phyloP scores from a whole-genome alignment of 37 sponge, comb jelly and placozoan species.

The Petrosia ficiformis region DNA sequence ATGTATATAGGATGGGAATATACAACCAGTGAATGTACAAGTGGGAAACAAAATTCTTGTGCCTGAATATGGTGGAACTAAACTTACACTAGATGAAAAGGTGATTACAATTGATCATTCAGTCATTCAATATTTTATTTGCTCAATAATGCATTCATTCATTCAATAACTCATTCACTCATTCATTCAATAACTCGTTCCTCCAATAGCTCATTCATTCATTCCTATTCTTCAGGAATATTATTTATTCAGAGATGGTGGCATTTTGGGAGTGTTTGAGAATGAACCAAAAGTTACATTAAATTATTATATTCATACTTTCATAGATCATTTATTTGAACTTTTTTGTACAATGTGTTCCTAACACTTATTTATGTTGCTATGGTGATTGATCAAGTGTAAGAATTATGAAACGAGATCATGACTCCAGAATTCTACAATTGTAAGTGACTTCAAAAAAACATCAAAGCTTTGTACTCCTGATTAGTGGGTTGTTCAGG shows the following conservation, averaged over 20 bases:
- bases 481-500: too few species aligned
- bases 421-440: background rate
- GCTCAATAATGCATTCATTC: too few species aligned
- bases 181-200: too few species aligned
- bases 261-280: constrained; percentile 61
- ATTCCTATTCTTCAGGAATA: constrained; percentile 52
- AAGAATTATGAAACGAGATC: background rate
- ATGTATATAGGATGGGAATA: constrained; percentile 65
- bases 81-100: constrained; percentile 82
- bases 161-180: too few species aligned
- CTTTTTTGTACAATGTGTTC: too few species aligned
- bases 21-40: constrained; percentile 60
- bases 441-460: background rate
- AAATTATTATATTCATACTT: too few species aligned
- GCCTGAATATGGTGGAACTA: constrained; percentile 95
- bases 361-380: too few species aligned
- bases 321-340: too few species aligned
- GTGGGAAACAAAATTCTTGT: constrained; percentile 87
- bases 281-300: too few species aligned
- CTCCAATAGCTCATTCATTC: background rate
- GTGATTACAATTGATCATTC: constrained; percentile 24
- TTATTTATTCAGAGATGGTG: constrained; percentile 61
- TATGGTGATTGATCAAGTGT: too few species aligned
- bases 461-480: background rate
- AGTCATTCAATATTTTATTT: too few species aligned